Base-by-base conservation (phyloP, 2,113 vertebrate genomes). In the Pseudolaguvia tuberculata region DNA sequence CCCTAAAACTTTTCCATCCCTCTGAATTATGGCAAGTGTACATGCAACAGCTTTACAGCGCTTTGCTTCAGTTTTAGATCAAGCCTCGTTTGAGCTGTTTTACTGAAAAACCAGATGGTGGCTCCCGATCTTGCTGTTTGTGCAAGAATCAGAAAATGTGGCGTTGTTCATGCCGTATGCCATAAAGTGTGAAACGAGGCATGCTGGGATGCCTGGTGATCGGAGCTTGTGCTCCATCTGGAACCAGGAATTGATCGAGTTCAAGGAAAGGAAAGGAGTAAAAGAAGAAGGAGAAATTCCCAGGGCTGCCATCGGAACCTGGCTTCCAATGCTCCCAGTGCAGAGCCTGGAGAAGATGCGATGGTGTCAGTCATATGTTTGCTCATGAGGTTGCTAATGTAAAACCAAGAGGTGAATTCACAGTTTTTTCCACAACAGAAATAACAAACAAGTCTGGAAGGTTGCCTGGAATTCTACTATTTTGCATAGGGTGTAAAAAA, bases 191-290 rank as follows among this genome's bases (percentile, higher is more conserved):
- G 74, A 77, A 72, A 71, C 45, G 55, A 74, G 67, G 78, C 81
- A 75, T 78, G 81, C 75, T 82, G 81, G 81, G 78, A 78, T 52
- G 73, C 66, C 69, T 63, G 72, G 63, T 17, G 72, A 55, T 52
- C 31, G 9, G 65, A 78, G 42, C 75, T 53, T 39, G 48, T 48
- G 55, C 52, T 73, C 80, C 76, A 78, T 81, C 76, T 81, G 76
- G 76, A 42, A 67, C 12, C 45, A 42, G 63, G 55, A 73, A 74
- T 42, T 25, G 72, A 69, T 47, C 18, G 52, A 55, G 21, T n/a
- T 20, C 23, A 6, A 35, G 39, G n/a, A 67, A 9, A n/a, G 50
- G 9, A 17, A 50, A 2, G 23, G n/a, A n/a, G n/a, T n/a, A n/a
- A n/a, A n/a, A n/a, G n/a, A n/a, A 25, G 42, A 42, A 65, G 39